Evolutionary conservation across 1,140 invertebrate genomes (phyloP).

Genomic region (Pogonomyrmex californicus): DNA sequence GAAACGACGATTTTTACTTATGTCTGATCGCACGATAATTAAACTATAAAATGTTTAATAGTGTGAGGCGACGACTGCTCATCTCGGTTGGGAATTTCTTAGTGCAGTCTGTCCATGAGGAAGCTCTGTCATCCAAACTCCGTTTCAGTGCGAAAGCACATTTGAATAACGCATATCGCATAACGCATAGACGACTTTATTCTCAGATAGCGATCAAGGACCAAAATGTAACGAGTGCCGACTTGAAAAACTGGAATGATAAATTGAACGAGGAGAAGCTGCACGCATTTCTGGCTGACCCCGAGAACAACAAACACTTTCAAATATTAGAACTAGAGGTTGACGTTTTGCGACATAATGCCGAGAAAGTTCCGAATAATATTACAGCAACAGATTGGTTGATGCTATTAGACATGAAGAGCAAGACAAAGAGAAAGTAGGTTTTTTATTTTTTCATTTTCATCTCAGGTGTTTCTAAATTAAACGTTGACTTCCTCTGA

Average conservation of each 20-base stretch:
- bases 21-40: neutral
- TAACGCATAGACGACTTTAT: conserved; percentile 23
- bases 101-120: neutral
- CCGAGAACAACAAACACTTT: neutral
- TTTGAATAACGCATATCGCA: neutral
- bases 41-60: conserved; percentile 37
- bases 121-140: too few relatives aligned
- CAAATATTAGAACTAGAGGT: conserved; percentile 58
- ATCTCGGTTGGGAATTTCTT: neutral
- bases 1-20: neutral
- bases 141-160: neutral
- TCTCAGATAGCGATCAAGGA: neutral
- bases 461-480: neutral
- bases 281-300: neutral
- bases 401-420: neutral
- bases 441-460: neutral
- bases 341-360: neutral
- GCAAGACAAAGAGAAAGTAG: conserved; percentile 46
- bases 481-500: neutral
- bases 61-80: neutral
- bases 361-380: neutral
- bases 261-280: conserved; percentile 12
- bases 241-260: neutral
- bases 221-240: neutral
- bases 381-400: conserved; percentile 32